Evolutionary conservation across 2,113 vertebrate species (phyloP).

Genomic region (Chauna torquata): DNA sequence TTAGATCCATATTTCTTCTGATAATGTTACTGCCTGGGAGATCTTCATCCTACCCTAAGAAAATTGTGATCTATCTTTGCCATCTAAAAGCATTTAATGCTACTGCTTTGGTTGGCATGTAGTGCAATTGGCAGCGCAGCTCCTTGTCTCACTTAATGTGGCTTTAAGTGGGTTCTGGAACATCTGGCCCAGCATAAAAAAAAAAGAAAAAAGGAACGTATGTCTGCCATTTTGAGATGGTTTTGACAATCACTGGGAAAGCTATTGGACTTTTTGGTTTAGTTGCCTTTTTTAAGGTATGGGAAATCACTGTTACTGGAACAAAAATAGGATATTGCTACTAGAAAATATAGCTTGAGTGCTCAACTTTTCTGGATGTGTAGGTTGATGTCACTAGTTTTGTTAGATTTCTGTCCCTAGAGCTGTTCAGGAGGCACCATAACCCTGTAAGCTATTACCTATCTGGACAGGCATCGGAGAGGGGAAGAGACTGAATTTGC

Average conservation of each 20-base stretch:
- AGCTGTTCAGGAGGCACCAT: not conserved
- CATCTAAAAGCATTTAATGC: not conserved
- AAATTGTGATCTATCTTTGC: not conserved
- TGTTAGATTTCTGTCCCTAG: not conserved
- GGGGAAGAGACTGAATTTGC: not conserved
- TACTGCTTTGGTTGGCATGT: not conserved
- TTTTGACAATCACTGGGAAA: not conserved
- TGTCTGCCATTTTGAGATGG: not conserved
- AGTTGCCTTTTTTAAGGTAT: not conserved
- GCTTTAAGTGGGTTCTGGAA: not conserved
- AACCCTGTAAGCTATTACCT: not conserved
- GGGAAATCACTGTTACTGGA: not conserved
- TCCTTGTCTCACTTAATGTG: no score
- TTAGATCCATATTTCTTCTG: not conserved
- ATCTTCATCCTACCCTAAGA: not conserved
- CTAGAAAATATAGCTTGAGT: not conserved
- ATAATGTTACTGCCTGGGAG: not conserved
- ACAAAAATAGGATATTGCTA: not conserved
- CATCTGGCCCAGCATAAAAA: not conserved
- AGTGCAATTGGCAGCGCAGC: not conserved
- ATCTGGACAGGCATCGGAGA: not conserved
- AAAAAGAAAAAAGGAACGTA: fast-evolving
- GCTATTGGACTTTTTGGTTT: not conserved
- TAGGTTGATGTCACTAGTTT: not conserved
- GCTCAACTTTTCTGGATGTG: not conserved